Base-by-base conservation (phyloP, 2,797 vertebrate species). In the Manis pentadactyla region DNA sequence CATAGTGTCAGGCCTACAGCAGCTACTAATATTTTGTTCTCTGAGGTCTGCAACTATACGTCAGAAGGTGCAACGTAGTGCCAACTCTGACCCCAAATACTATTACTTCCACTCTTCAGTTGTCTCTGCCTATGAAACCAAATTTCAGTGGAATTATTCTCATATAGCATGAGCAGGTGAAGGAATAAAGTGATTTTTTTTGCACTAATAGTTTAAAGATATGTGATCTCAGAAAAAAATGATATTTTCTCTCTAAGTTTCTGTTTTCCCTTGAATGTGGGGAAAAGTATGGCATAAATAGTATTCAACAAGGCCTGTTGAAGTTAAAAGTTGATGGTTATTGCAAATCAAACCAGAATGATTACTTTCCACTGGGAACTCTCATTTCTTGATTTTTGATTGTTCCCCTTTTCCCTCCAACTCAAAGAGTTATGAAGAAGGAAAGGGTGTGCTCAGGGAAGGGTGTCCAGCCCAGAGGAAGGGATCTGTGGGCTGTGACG, bases 241-340 rank as follows among this genome's bases (percentile, higher is more conserved):
- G 49, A 19, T 49, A 59, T 86, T 87, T 90, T 46, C 21, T 5
- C 12, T 42, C 5, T 74, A 86, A 68, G 31, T 92, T 94, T 95
- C 39, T 34, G 0, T 87, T 75, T 93, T 87, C 29, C 15, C 23
- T 92, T 95, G 46, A 84, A 74, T 88, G 95, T 87, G 31, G 75
- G 86, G 71, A 66, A 71, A 57, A 51, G 12, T 83, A 34, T 84
- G 71, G 53, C 42, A 53, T 78, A 51, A 55, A 57, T 37, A 64
- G 71, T 87, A 34, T 79, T 84, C 49, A 86, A 27, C 5, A 90
- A 79, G 7, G 25, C 14, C 49, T 53, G 5, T 46, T 59, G 53
- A 89, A 42, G 34, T 85, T 7, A 39, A 88, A 94, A 73, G 34
- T 73, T 59, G 31, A 34, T 66, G 42, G 42, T 25, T 74, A 71